phyloP scores from a whole-genome alignment of 2,113 vertebrate genomes.

The Lamprologus callipterus region DNA sequence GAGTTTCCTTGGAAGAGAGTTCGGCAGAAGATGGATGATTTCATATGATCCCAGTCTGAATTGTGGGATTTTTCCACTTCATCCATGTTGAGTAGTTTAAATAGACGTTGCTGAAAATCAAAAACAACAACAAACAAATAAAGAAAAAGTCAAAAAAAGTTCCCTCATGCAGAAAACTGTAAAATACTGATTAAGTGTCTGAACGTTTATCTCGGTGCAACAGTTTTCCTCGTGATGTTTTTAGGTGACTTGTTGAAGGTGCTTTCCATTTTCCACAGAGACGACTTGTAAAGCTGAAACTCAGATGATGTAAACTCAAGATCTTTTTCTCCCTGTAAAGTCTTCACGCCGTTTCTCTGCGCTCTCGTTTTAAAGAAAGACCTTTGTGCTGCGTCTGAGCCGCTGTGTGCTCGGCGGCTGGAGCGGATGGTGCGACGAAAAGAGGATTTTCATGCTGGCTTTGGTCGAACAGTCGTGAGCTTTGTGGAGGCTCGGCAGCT shows the following conservation, averaged over 20 bases:
- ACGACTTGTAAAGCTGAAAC: not conserved
- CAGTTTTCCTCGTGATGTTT: not conserved
- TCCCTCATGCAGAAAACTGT: not conserved
- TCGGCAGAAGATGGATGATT: not conserved
- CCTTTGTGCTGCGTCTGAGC: not conserved
- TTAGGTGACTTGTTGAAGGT: not conserved
- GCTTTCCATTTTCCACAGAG: not conserved
- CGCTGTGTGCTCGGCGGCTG: not conserved
- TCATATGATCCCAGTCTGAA: not conserved
- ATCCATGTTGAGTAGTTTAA: not conserved
- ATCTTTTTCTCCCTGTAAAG: not conserved
- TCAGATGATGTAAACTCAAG: not conserved
- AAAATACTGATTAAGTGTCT: not conserved
- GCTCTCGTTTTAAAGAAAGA: not conserved
- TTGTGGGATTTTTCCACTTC: not conserved
- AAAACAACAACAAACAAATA: not conserved
- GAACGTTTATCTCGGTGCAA: no score
- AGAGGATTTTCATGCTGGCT: conserved; percentile 33
- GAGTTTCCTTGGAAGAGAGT: not conserved
- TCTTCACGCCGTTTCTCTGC: not conserved
- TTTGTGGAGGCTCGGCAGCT: conserved; percentile 45
- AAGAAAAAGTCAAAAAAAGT: not conserved
- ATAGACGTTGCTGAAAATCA: not conserved
- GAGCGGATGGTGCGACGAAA: not conserved
- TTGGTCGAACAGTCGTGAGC: not conserved